A percentile compares a stretch with the other conserved stretches of the same genome.
Evolutionary conservation across 1,140 invertebrate genomes (phyloP).

Genomic region (Drosophila aff.): DNA sequence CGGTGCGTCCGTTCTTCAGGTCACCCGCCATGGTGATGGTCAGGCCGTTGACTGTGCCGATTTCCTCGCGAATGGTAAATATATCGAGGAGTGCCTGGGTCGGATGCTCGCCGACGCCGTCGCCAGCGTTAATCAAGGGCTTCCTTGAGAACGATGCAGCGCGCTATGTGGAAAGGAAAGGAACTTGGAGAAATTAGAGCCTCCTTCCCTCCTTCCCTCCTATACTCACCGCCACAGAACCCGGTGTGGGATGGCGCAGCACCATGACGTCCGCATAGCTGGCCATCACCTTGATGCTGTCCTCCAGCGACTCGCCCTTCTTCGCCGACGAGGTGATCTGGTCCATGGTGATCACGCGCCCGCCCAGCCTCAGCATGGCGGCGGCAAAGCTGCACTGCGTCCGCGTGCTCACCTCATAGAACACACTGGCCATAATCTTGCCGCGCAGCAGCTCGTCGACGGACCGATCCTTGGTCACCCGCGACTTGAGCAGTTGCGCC

Average conservation of each 20-base stretch:
- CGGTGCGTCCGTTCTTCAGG: constrained; percentile 98
- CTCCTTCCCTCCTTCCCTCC: background rate
- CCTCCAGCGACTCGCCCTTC: constrained; percentile 98
- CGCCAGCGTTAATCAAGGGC: constrained; percentile 98
- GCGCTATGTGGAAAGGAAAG: constrained; percentile 86
- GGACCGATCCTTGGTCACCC: constrained; percentile 92
- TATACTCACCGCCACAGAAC: constrained; percentile 92
- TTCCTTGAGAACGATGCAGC: constrained; percentile 93
- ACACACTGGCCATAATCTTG: constrained; percentile 97
- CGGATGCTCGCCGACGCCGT: constrained; percentile 99
- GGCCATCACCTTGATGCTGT: constrained; percentile 93
- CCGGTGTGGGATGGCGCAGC: constrained; percentile 95
- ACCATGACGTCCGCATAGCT: constrained; percentile 97
- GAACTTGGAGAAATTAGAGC: background rate
- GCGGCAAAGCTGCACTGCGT: constrained; percentile 98
- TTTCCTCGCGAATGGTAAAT: constrained; percentile 99
- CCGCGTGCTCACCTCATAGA: constrained; percentile 98
- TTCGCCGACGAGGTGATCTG: constrained; percentile 95
- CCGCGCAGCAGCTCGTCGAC: constrained; percentile 96
- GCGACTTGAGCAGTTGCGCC: constrained; percentile 93
- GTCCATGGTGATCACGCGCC: constrained; percentile 95
- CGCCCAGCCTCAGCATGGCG: constrained; percentile 98
- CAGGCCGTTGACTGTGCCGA: constrained; percentile 98
- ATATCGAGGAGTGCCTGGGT: constrained; percentile 99
- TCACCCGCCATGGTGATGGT: constrained; percentile 98